A percentile compares a stretch with the other conserved stretches of the same genome.
Conservation (phyloP, 2,888 invertebrate species). For the Amiota mariae region DNA sequence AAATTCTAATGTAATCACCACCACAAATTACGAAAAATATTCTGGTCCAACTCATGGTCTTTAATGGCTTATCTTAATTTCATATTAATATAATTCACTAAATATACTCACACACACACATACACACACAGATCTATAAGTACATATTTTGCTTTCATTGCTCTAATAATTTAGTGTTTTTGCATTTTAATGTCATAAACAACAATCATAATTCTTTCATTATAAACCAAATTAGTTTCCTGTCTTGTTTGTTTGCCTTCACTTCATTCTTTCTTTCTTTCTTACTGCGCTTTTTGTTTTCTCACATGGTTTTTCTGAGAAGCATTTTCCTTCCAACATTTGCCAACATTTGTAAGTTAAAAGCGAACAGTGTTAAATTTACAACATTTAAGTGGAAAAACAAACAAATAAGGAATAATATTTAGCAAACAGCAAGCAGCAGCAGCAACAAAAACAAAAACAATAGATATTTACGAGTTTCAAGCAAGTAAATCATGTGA, state of each 20-base stretch:
- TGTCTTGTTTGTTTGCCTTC: background rate
- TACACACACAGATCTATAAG: no score
- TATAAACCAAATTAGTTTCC: constrained; percentile 14
- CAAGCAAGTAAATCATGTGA: constrained; percentile 7
- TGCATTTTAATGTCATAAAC: background rate
- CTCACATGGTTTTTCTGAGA: background rate
- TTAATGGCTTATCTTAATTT: no score
- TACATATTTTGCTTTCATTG: background rate
- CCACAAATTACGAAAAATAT: no score
- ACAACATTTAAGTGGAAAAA: constrained; percentile 1
- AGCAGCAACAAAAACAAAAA: no score
- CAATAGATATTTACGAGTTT: background rate
- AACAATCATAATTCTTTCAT: constrained; percentile 18
- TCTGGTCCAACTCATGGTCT: no score
- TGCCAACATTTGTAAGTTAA: background rate
- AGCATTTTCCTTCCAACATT: constrained; percentile 3
- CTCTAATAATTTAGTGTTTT: background rate
- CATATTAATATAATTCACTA: no score
- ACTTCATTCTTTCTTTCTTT: background rate
- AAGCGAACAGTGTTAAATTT: background rate
- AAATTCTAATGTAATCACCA: no score
- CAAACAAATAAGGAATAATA: constrained; percentile 11
- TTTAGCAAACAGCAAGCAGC: background rate
- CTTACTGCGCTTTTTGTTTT: background rate
- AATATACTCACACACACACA: no score